Percentiles rank a stretch among this genome's conserved stretches.
phyloP scores from a whole-genome alignment of 2,888 invertebrate species.

The Perithous albicinctus region DNA sequence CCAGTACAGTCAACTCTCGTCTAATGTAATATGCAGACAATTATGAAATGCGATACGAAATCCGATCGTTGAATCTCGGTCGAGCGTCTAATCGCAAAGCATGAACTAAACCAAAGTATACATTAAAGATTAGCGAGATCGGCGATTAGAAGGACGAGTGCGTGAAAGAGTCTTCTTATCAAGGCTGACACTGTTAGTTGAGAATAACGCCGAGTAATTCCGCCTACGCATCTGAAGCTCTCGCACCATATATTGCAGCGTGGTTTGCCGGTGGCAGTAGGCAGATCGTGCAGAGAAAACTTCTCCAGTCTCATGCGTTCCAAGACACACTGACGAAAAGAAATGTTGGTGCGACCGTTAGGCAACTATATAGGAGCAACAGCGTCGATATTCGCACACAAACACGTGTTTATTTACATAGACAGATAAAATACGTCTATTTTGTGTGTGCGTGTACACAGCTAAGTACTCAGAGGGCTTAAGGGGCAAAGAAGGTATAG shows the following conservation, averaged over 20 bases:
- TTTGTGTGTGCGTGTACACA: conserved; percentile 35
- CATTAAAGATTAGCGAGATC: conserved; percentile 76
- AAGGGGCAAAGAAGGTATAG: conserved; percentile 36
- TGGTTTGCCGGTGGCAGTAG: too few species aligned
- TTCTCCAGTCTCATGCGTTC: conserved; percentile 67
- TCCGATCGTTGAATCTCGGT: not conserved
- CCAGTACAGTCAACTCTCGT: too few species aligned
- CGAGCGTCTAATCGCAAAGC: not conserved
- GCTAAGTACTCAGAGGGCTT: conserved; percentile 40
- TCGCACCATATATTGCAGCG: conserved; percentile 23
- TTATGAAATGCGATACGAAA: conserved; percentile 1
- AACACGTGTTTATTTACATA: conserved; percentile 52
- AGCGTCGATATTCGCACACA: conserved; percentile 46
- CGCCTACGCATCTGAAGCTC: conserved; percentile 71
- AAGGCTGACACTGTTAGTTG: conserved; percentile 74
- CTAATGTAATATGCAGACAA: conserved; percentile 1
- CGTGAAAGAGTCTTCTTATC: conserved; percentile 63
- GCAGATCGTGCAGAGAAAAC: conserved; percentile 60
- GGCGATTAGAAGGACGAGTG: conserved; percentile 67
- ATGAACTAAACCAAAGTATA: conserved; percentile 67
- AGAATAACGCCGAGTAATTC: conserved; percentile 75
- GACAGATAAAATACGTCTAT: conserved; percentile 41
- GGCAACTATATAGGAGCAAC: conserved; percentile 52
- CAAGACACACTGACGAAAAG: conserved; percentile 59
- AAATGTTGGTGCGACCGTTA: conserved; percentile 56